Base-by-base conservation (phyloP, 1,140 invertebrate species). In the Tetramorium simillimum region DNA sequence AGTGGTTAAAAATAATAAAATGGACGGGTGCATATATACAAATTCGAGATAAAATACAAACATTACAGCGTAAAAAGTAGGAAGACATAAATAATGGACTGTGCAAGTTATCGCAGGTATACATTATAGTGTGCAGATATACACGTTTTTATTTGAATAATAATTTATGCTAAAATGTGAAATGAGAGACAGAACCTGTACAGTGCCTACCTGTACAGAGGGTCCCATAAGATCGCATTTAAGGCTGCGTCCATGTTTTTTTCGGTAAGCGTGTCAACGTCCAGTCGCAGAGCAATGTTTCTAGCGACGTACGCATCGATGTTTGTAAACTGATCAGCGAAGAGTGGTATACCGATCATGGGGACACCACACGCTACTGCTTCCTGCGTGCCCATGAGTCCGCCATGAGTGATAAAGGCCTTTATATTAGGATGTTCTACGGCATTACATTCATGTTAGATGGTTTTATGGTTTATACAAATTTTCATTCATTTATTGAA, bases 401-500 rank as follows among this genome's bases (percentile, higher is more conserved):
- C 98, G 28, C 96, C 97, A 89, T 98, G 97, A 0, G 97, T 97
- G 84, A 98, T 96, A 85, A 98, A 98, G 0, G 96, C 96, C 80
- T 95, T 95, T 18, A 93, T 40, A 37, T 94, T 94, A 24, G 87
- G 91, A 67, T 95, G 94, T 16, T 94, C 94, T 95, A 69, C 18
- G 9, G 0, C 0, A 12, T 58, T 46, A 16, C 7, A 40, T 67
- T 16, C 3, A 56, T 53, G 24, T 70, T 70, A 7, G 16, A 51
- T 3, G 10, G 3, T 81, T 80, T 53, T n/a, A 46, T 3, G 10
- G 7, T 46, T 46, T 46, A 3, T 14, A 3, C 46, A 46, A 46
- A 46, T 46, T 46, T 46, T 46, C 1, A 46, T 46, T 46, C 2
- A 46, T 46, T 46, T 12, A 46, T 14, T 46, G 10, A 3, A 12